Conservation (phyloP, 2,113 vertebrate species). For the Colaptes auratus region DNA sequence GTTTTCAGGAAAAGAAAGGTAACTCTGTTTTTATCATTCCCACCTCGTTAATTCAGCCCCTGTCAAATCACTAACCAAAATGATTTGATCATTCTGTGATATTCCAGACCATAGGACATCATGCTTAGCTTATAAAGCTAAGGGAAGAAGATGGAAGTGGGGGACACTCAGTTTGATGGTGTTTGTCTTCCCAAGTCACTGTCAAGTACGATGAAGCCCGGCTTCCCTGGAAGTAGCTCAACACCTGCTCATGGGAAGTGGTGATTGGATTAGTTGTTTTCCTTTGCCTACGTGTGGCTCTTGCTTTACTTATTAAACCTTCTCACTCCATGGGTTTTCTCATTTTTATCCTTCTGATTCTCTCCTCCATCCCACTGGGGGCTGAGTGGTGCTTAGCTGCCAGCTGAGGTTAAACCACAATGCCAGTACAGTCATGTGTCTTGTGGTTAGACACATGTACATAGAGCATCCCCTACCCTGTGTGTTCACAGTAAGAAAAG, state of each 20-base stretch:
- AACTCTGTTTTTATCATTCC: too few species aligned
- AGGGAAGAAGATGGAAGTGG: neutral
- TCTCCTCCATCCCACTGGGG: too few species aligned
- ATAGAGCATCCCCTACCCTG: neutral
- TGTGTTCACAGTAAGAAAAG: neutral
- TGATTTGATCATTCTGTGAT: neutral
- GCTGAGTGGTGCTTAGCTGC: neutral
- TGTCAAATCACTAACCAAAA: too few species aligned
- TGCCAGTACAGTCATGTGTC: neutral
- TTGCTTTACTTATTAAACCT: neutral
- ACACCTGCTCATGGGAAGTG: too few species aligned
- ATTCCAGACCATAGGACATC: neutral
- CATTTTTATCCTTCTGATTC: neutral
- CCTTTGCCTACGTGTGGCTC: neutral
- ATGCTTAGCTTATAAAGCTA: neutral
- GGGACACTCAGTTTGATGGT: too few species aligned
- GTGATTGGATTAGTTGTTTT: neutral
- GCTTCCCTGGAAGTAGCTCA: too few species aligned
- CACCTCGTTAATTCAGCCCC: too few species aligned
- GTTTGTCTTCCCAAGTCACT: neutral
- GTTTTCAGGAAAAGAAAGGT: too few species aligned
- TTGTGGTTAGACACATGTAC: neutral
- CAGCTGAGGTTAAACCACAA: neutral
- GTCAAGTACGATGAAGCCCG: fast-evolving
- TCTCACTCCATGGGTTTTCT: neutral